phyloP scores from a whole-genome alignment of 2,797 vertebrate genomes.

The Enteromius trimaculatus region DNA sequence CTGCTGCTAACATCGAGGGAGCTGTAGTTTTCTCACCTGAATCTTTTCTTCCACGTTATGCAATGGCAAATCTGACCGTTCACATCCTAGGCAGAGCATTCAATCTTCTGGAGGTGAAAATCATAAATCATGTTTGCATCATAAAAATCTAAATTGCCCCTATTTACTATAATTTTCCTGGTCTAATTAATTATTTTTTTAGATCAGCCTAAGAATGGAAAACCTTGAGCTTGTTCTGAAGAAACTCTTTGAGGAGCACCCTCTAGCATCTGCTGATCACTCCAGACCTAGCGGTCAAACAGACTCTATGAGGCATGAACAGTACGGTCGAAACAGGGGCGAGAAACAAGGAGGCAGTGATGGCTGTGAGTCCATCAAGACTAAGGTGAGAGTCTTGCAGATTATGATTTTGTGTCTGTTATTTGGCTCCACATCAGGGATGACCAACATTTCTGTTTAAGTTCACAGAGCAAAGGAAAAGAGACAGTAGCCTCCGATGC shows the following conservation, averaged over 20 bases:
- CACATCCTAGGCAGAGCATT: slow-evolving; percentile 80
- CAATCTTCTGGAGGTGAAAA: slow-evolving; percentile 86
- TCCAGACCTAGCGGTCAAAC: slow-evolving; percentile 49
- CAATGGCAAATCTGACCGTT: slow-evolving; percentile 79
- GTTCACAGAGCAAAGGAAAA: slow-evolving; percentile 72
- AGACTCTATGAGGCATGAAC: slow-evolving; percentile 49
- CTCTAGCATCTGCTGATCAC: slow-evolving; percentile 59
- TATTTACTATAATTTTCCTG: background rate
- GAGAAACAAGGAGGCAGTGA: slow-evolving; percentile 63
- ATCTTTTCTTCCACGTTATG: slow-evolving; percentile 85
- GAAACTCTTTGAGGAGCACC: slow-evolving; percentile 72
- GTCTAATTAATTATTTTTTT: slow-evolving; percentile 2
- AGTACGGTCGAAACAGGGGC: slow-evolving; percentile 62
- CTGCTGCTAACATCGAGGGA: slow-evolving; percentile 82
- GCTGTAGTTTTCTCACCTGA: slow-evolving; percentile 84
- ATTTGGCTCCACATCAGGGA: slow-evolving; percentile 14
- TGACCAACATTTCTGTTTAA: slow-evolving; percentile 63
- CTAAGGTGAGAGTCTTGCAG: slow-evolving; percentile 74
- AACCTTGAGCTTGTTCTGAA: slow-evolving; percentile 80
- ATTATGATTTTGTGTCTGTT: slow-evolving; percentile 3
- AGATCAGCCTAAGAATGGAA: slow-evolving; percentile 83
- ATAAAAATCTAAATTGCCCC: background rate
- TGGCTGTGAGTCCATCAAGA: slow-evolving; percentile 77
- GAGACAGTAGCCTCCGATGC: slow-evolving; percentile 69
- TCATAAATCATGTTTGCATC: background rate